Evolutionary conservation across 2,113 vertebrate genomes (phyloP).

Genomic region (Onychostoma macrolepis): DNA sequence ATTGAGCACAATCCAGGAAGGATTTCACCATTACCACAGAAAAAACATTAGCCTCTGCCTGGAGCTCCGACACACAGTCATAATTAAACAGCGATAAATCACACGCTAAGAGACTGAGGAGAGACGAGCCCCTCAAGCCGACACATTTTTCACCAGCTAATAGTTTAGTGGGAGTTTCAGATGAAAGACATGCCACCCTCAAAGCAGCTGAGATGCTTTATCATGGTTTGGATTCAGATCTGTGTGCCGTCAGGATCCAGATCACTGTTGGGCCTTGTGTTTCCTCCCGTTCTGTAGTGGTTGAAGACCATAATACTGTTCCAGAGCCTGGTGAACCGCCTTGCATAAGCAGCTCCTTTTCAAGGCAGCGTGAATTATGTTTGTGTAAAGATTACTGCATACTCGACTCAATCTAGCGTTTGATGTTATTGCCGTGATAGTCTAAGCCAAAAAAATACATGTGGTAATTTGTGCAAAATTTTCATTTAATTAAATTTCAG

Average conservation of each 20-base stretch:
- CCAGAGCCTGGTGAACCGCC: not conserved
- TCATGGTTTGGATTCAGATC: not conserved
- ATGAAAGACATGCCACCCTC: not conserved
- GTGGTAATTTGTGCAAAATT: not conserved
- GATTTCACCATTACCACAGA: conserved; percentile 55
- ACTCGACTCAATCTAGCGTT: not conserved
- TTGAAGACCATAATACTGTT: not conserved
- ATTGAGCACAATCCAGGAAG: conserved; percentile 54
- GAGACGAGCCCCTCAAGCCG: not conserved
- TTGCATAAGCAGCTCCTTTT: not conserved
- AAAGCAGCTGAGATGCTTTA: not conserved
- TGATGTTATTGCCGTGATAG: not conserved
- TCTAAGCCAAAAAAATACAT: not conserved
- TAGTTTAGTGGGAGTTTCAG: not conserved
- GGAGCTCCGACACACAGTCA: conserved; percentile 38
- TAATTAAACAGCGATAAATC: conserved; percentile 60
- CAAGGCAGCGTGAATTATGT: not conserved
- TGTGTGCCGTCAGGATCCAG: not conserved
- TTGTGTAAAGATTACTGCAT: not conserved
- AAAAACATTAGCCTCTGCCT: conserved; percentile 19
- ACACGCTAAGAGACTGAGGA: conserved; percentile 30
- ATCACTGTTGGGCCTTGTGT: not conserved
- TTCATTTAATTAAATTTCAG: not conserved
- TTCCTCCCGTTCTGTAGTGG: not conserved
- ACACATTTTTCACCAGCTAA: conserved; percentile 39